Percentiles rank a stretch among this genome's conserved stretches.
These are phyloP conservation scores for Cynoglossus semilaevis DNA, from an alignment of 2,113 vertebrate species.

Conservation along the genomic window DNA sequence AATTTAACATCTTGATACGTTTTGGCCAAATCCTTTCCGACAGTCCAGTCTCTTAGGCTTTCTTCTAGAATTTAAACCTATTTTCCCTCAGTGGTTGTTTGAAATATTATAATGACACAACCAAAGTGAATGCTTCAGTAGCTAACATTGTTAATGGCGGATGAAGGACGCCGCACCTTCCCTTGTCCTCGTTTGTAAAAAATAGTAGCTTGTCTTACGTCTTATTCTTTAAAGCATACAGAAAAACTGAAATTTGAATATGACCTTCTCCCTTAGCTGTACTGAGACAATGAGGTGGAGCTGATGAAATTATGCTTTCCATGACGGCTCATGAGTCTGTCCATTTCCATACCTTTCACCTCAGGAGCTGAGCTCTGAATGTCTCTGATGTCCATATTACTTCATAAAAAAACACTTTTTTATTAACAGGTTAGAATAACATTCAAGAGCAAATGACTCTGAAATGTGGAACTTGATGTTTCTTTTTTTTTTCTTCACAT, in stretches of 20 bases:
- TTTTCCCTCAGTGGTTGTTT: not conserved
- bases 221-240: slow-evolving; percentile 25
- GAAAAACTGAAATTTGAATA: slow-evolving; percentile 47
- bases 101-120: not conserved
- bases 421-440: slow-evolving; percentile 68
- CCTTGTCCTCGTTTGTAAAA: not conserved
- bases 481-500: slow-evolving; percentile 32
- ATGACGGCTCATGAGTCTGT: slow-evolving; percentile 52
- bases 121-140: not conserved
- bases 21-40: no score
- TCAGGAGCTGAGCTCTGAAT: slow-evolving; percentile 46
- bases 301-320: slow-evolving; percentile 50
- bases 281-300: slow-evolving; percentile 40
- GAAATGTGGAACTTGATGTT: slow-evolving; percentile 65
- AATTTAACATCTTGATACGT: no score
- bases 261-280: slow-evolving; percentile 49
- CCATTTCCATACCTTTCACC: slow-evolving; percentile 58
- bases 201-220: slow-evolving; percentile 19
- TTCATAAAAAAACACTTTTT: slow-evolving; percentile 63
- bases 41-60: no score
- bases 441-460: slow-evolving; percentile 66
- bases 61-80: not conserved
- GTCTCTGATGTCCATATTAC: slow-evolving; percentile 53
- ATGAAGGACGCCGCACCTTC: not conserved
- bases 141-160: not conserved